Conservation (phyloP, 1,140 invertebrate genomes). For the Brachionus rubens region DNA sequence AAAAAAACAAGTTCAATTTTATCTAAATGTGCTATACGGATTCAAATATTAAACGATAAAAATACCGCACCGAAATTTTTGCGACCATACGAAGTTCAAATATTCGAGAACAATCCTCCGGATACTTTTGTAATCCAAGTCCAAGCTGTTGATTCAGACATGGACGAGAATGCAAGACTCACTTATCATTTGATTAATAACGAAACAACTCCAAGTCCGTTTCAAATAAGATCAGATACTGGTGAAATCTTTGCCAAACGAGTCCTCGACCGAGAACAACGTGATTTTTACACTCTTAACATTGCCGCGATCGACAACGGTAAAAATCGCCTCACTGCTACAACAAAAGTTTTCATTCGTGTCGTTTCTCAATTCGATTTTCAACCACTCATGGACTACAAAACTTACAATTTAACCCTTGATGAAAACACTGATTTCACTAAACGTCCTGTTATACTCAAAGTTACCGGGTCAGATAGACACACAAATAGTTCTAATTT, state of each 20-base stretch:
- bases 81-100: background rate
- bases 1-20: background rate
- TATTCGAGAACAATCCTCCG: conserved; percentile 26
- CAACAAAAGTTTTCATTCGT: background rate
- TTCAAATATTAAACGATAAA: background rate
- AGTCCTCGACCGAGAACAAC: background rate
- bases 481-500: background rate
- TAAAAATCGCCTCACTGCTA: background rate
- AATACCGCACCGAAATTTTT: conserved; percentile 1
- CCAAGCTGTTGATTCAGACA: background rate
- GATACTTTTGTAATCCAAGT: conserved; percentile 10
- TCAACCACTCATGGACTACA: background rate
- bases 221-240: conserved; percentile 43
- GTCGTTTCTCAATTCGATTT: conserved; percentile 8
- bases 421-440: conserved; percentile 32
- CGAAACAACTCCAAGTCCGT: background rate
- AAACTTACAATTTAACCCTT: background rate
- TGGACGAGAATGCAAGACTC: background rate
- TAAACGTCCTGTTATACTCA: conserved; percentile 1
- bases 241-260: conserved; percentile 41
- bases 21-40: background rate
- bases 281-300: background rate
- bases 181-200: conserved; percentile 31
- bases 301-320: conserved; percentile 4
- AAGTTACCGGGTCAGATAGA: background rate